Percentiles rank a stretch among this genome's conserved stretches.
Evolutionary conservation across 2,113 vertebrate genomes (phyloP).

Genomic region (Tupaia tana): DNA sequence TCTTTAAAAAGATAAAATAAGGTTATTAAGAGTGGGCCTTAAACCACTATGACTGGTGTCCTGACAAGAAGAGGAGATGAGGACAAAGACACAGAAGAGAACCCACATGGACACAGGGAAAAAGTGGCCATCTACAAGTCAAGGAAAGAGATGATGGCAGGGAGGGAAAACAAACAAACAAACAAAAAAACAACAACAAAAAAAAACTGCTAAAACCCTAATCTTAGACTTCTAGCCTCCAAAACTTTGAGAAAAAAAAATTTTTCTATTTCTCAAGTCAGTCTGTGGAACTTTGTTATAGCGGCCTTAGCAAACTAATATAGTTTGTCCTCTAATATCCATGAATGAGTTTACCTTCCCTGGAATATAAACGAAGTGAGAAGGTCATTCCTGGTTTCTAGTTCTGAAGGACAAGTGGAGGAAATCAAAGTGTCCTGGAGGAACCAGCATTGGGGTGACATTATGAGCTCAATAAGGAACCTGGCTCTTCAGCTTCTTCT

Average conservation of each 20-base stretch:
- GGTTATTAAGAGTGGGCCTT: background rate
- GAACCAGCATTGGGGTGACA: background rate
- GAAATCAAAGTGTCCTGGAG: background rate
- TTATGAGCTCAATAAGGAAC: background rate
- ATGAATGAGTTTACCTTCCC: background rate
- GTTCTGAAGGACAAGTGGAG: background rate
- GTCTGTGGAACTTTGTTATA: background rate
- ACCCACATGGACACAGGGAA: too few relatives aligned
- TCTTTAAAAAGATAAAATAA: constrained; percentile 5
- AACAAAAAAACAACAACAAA: too few relatives aligned
- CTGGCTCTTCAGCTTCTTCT: background rate
- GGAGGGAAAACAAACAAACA: background rate
- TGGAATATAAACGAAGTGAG: background rate
- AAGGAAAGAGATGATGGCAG: background rate
- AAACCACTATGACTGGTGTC: background rate
- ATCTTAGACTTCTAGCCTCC: background rate
- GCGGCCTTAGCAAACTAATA: background rate
- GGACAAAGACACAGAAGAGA: background rate
- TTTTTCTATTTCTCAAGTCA: background rate
- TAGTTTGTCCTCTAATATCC: background rate
- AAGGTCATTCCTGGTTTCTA: background rate
- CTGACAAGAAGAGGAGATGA: background rate
- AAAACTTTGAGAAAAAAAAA: background rate
- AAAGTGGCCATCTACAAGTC: background rate
- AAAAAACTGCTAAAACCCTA: background rate